Evolutionary conservation across 2,888 invertebrate genomes (phyloP), one percentile per base, ranked within the genome.

Genomic region (Agriopis aurantiaria): DNA sequence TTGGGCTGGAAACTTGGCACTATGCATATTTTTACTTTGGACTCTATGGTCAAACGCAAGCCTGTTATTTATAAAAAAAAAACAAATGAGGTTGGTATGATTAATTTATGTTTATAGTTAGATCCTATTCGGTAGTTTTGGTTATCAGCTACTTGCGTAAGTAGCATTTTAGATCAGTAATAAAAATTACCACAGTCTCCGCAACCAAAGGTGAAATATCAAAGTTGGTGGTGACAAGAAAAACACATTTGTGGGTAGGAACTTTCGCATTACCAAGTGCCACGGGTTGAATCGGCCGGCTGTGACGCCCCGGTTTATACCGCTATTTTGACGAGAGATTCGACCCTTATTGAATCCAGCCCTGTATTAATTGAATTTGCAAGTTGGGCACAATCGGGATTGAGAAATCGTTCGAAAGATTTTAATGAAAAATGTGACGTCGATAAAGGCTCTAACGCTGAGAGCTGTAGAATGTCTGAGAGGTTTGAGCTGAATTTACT

Each of bases 171-270:
- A 8, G 5, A 14, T 43, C 7, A 56, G 57, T 65, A 23, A 65
- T 43, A n/a, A 61, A 57, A 48, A 12, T 23, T 3, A 12, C 17
- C 63, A 12, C 9, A 8, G 23, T 9, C 49, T 59, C 59, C 58
- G 12, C 51, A 51, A 49, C 70, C 67, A 67, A 49, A 71, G 85
- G 84, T 86, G 80, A 83, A 88, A 88, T 89, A 87, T 85, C 81
- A 86, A 88, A 87, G 78, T 85, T 82, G 75, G 80, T 73, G 79
- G 81, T 75, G 85, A 88, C 88, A 88, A 88, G 88, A 89, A 89
- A 89, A 89, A 86, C 86, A 88, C 89, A 89, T 89, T 90, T 88
- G 88, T 77, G 88, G 85, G 75, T 68, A 79, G 76, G 77, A 88
- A 88, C 82, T 88, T 88, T 87, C 78, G 75, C 82, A 76, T 82